These are phyloP conservation scores for Mormyrops boulengeri DNA, from an alignment of 2,797 vertebrate genomes.

Conservation along the genomic window DNA sequence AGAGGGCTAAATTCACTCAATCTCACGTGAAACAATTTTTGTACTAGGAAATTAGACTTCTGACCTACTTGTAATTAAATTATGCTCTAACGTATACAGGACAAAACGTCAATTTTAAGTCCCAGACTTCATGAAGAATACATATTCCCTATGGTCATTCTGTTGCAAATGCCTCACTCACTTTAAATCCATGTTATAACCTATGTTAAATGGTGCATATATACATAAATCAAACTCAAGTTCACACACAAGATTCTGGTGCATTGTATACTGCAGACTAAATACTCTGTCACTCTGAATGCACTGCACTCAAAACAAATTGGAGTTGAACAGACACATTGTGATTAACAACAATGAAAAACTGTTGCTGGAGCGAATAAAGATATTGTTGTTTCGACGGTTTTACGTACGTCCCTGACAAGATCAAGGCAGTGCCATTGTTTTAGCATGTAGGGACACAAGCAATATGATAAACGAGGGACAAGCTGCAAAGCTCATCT, in stretches of 20 bases:
- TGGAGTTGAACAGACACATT: not conserved
- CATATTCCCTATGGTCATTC: not conserved
- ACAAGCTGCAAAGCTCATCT: not conserved
- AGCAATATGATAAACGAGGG: not conserved
- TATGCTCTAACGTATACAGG: not conserved
- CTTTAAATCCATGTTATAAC: not conserved
- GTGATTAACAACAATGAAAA: not conserved
- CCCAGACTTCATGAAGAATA: not conserved
- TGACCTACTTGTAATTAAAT: slow-evolving; percentile 13
- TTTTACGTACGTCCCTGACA: not conserved
- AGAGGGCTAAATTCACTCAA: slow-evolving; percentile 2
- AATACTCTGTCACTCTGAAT: slow-evolving; percentile 5
- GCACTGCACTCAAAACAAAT: slow-evolving; percentile 13
- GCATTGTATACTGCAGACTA: not conserved
- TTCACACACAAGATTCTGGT: not conserved
- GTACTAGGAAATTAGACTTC: slow-evolving; percentile 1
- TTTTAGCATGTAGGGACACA: not conserved
- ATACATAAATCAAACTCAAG: not conserved
- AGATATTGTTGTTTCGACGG: not conserved
- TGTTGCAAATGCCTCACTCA: not conserved
- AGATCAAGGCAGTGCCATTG: not conserved
- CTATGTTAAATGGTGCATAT: not conserved
- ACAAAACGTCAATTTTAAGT: not conserved
- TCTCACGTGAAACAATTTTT: not conserved
- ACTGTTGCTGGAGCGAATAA: not conserved